Conservation (phyloP, 2,888 invertebrate genomes). For the Sicus ferrugineus region DNA sequence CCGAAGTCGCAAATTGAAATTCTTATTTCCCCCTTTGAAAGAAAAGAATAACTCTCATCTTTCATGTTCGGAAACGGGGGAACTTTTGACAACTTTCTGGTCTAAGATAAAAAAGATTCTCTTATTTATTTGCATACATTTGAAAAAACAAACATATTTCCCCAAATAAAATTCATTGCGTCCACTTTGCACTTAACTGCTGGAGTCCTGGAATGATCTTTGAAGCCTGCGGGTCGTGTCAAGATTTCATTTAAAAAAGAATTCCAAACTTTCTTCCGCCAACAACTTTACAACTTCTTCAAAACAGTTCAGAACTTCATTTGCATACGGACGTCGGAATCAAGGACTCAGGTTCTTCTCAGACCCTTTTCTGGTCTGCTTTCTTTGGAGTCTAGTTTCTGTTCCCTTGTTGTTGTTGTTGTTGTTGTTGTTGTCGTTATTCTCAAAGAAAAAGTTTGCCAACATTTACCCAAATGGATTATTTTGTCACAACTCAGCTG, state of each 20-base stretch:
- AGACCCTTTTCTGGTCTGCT: not conserved
- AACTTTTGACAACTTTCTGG: no score
- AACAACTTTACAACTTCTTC: conserved; percentile 36
- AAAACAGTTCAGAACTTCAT: conserved; percentile 41
- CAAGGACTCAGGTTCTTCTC: conserved; percentile 4
- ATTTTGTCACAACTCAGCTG: conserved; percentile 22
- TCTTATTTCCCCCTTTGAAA: no score
- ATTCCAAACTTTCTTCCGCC: no score
- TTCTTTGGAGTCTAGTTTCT: conserved; percentile 1
- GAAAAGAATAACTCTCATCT: no score
- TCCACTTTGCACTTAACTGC: conserved; percentile 48
- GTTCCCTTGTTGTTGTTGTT: not conserved
- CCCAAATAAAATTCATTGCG: conserved; percentile 54
- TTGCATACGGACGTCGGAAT: conserved; percentile 15
- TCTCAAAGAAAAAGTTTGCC: conserved; percentile 20
- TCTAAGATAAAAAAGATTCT: no score
- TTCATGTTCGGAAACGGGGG: no score
- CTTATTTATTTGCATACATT: no score
- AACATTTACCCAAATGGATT: conserved; percentile 31
- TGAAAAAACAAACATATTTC: no score
- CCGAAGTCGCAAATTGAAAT: no score
- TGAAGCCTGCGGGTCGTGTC: conserved; percentile 43
- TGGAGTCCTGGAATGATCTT: conserved; percentile 35
- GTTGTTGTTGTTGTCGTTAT: not conserved
- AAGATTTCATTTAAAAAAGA: conserved; percentile 59